Conservation (phyloP, 2,797 vertebrate species). For the Pseudomugil gertrudae region DNA sequence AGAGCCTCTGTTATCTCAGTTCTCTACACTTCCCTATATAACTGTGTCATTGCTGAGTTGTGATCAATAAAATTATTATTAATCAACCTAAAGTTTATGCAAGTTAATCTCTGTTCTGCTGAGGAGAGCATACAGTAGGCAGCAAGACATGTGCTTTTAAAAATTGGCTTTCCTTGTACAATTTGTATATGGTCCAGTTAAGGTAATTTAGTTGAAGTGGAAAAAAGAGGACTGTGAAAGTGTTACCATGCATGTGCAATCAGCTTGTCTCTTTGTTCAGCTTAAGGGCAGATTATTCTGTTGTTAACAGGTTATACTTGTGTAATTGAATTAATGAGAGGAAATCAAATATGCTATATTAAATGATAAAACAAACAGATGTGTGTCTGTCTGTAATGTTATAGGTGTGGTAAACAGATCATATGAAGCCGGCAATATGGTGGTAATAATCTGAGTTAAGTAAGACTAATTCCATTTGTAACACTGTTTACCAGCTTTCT, state of each 20-base stretch:
- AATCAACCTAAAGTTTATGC: not conserved
- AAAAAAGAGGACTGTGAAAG: constrained; percentile 9
- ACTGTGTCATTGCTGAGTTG: not conserved
- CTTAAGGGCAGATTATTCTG: constrained; percentile 51
- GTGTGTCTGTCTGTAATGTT: constrained; percentile 63
- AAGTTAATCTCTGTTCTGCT: not conserved
- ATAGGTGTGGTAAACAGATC: constrained; percentile 64
- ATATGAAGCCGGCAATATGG: constrained; percentile 69
- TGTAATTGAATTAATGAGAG: constrained; percentile 69
- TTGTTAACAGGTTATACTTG: constrained; percentile 33
- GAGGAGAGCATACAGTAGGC: not conserved
- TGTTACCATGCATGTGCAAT: constrained; percentile 7
- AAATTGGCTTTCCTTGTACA: constrained; percentile 27
- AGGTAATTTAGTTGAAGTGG: constrained; percentile 25
- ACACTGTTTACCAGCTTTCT: constrained; percentile 70
- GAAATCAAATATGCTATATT: constrained; percentile 78
- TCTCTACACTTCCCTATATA: not conserved
- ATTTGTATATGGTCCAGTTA: constrained; percentile 29
- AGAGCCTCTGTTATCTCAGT: not conserved
- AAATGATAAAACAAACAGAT: constrained; percentile 78
- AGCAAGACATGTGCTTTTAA: constrained; percentile 1
- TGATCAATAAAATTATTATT: constrained; percentile 1
- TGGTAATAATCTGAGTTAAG: constrained; percentile 68
- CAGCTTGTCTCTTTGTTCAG: not conserved
- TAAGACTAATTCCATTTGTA: constrained; percentile 73